Percentiles rank a stretch among this genome's conserved stretches.
Conservation (phyloP, 2,888 invertebrate genomes). For the Endomychus coccineus region DNA sequence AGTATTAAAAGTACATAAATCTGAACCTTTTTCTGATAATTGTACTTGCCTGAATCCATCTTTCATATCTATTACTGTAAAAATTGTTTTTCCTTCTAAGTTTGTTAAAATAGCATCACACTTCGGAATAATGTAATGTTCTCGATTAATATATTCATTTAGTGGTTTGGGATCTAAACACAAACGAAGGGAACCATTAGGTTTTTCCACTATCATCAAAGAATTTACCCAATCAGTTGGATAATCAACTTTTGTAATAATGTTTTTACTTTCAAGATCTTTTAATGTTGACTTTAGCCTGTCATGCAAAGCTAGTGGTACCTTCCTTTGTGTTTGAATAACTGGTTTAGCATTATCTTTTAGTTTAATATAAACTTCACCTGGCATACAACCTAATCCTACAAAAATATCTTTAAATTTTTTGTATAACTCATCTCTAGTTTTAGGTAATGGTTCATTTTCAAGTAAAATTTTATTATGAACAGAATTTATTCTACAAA, state of each 20-base stretch:
- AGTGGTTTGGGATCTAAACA: constrained; percentile 21
- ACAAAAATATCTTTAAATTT: constrained; percentile 1
- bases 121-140: constrained; percentile 28
- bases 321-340: constrained; percentile 1
- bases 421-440: not conserved
- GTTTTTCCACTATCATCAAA: constrained; percentile 12
- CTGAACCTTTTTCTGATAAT: not conserved
- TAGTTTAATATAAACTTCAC: constrained; percentile 2
- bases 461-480: not conserved
- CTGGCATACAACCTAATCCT: constrained; percentile 1
- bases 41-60: constrained; percentile 8
- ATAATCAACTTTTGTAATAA: constrained; percentile 10
- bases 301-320: not conserved
- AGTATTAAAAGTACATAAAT: constrained; percentile 5
- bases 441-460: too few relatives aligned
- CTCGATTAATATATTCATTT: constrained; percentile 24
- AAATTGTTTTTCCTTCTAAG: constrained; percentile 5
- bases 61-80: constrained; percentile 15
- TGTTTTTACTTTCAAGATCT: not conserved
- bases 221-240: constrained; percentile 9
- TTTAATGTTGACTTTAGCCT: not conserved
- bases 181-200: constrained; percentile 28
- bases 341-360: constrained; percentile 2
- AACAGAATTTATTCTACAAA: not conserved
- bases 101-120: constrained; percentile 19